Conservation (phyloP, 1,140 invertebrate species). For the Saccostrea echinata region DNA sequence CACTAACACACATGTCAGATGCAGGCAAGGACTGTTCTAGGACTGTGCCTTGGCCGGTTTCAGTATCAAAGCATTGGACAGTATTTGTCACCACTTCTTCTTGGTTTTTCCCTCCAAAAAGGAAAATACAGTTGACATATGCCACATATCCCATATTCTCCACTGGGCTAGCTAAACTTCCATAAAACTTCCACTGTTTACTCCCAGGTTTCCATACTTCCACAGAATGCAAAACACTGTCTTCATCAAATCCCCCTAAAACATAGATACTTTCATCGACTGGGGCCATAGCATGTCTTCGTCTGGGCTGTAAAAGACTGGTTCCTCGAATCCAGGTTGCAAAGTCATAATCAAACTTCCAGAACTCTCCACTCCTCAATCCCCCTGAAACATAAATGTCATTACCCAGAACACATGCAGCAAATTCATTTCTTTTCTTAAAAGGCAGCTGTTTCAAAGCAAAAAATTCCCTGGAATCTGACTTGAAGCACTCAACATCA, state of each 20-base stretch:
- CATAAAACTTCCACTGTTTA: conserved; percentile 71
- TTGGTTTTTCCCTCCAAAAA: conserved; percentile 77
- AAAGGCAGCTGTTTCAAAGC: conserved; percentile 73
- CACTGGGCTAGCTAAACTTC: conserved; percentile 69
- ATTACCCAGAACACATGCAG: conserved; percentile 73
- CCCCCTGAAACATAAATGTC: conserved; percentile 76
- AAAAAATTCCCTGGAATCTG: conserved; percentile 71
- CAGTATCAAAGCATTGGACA: conserved; percentile 75
- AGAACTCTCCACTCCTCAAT: conserved; percentile 74
- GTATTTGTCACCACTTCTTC: conserved; percentile 75
- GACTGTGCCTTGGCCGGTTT: conserved; percentile 63
- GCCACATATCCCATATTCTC: conserved; percentile 77
- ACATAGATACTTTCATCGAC: conserved; percentile 75
- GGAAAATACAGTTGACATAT: conserved; percentile 71
- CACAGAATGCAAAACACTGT: conserved; percentile 71
- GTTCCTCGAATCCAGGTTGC: conserved; percentile 73
- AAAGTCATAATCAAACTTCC: conserved; percentile 76
- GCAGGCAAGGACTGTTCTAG: conserved; percentile 69
- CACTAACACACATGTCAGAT: conserved; percentile 77
- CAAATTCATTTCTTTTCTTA: conserved; percentile 77
- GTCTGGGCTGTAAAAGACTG: conserved; percentile 72
- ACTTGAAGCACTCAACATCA: conserved; percentile 74
- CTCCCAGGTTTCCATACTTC: conserved; percentile 73
- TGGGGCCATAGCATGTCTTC: conserved; percentile 75
- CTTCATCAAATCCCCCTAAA: conserved; percentile 76